These are phyloP conservation scores for Hylomyscus alleni DNA, from an alignment of 2,797 vertebrate genomes.

Conservation along the genomic window DNA sequence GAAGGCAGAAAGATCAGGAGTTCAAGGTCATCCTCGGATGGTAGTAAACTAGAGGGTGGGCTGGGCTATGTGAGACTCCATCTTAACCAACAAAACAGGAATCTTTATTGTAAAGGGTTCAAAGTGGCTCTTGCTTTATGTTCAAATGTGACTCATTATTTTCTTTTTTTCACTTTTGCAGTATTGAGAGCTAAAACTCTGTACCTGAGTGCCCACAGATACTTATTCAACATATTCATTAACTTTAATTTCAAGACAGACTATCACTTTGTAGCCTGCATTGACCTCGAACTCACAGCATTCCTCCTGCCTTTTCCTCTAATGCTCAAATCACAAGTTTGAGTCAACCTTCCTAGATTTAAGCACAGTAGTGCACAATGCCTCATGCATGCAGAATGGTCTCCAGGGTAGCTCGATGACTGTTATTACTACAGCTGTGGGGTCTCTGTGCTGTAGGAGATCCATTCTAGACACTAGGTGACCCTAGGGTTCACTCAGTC, in stretches of 20 bases:
- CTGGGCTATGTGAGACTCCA: neutral
- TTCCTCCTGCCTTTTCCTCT: neutral
- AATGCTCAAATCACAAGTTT: neutral
- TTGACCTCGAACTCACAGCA: neutral
- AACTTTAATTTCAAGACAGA: neutral
- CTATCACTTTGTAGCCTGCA: neutral
- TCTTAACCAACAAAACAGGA: neutral
- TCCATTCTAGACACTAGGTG: neutral
- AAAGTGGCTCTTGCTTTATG: neutral
- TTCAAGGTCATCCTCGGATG: neutral
- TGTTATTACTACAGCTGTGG: neutral
- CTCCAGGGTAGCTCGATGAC: neutral
- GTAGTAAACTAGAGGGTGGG: neutral
- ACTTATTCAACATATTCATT: neutral
- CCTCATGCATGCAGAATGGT: neutral
- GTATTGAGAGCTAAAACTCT: neutral
- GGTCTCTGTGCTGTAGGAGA: neutral
- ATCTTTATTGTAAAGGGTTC: neutral
- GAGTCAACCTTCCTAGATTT: neutral
- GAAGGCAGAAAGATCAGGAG: neutral
- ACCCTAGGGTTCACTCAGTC: neutral
- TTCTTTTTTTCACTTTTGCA: neutral
- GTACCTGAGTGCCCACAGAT: neutral
- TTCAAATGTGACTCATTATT: constrained; percentile 14
- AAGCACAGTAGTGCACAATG: neutral